phyloP scores from a whole-genome alignment of 2,888 invertebrate species.

The Drosophila stalkeri region DNA sequence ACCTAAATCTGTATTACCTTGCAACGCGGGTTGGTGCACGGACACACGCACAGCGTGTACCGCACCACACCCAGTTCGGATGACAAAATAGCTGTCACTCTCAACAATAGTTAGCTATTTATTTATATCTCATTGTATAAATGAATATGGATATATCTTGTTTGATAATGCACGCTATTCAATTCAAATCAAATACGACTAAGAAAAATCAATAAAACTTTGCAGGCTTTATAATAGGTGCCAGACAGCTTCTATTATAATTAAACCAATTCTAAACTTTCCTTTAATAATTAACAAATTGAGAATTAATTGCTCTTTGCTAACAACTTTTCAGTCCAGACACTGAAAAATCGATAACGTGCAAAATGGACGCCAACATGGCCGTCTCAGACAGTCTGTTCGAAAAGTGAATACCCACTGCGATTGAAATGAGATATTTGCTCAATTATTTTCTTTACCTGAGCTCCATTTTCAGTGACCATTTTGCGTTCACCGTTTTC shows the following conservation, averaged over 20 bases:
- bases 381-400: slow-evolving; percentile 65
- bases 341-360: slow-evolving; percentile 83
- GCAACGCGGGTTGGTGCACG: slow-evolving; percentile 36
- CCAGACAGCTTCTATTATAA: slow-evolving; percentile 26
- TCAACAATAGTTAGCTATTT: slow-evolving; percentile 28
- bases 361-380: slow-evolving; percentile 84
- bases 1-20: slow-evolving; percentile 78
- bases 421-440: slow-evolving; percentile 20
- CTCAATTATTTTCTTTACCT: slow-evolving; percentile 76
- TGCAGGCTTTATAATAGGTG: slow-evolving; percentile 40
- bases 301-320: slow-evolving; percentile 27
- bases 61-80: slow-evolving; percentile 70
- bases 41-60: slow-evolving; percentile 39
- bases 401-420: slow-evolving; percentile 36
- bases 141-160: slow-evolving; percentile 20
- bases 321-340: slow-evolving; percentile 62
- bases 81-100: slow-evolving; percentile 5
- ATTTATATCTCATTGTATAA: slow-evolving; percentile 50
- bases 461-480: slow-evolving; percentile 85
- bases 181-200: slow-evolving; percentile 24
- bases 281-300: neutral
- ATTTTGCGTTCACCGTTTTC: slow-evolving; percentile 70
- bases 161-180: slow-evolving; percentile 22
- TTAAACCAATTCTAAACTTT: neutral
- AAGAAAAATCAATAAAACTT: slow-evolving; percentile 73